A percentile compares a stretch with the other conserved stretches of the same genome.
phyloP scores from a whole-genome alignment of 2,113 vertebrate genomes.

The Salvelinus namaycush region DNA sequence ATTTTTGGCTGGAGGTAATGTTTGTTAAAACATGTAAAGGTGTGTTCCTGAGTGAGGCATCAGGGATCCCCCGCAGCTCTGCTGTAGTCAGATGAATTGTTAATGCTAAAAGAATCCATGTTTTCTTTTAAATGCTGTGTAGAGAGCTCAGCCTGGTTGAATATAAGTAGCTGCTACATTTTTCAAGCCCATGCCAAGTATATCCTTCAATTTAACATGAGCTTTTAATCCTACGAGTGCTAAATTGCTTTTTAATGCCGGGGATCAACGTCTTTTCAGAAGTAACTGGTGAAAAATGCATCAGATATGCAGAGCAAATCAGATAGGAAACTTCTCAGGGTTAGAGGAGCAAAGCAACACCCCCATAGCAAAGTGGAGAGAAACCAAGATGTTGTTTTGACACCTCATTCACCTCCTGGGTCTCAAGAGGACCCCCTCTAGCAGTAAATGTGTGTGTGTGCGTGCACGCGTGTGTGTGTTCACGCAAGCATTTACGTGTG shows the following conservation, averaged over 20 bases:
- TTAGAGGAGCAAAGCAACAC: conserved; percentile 68
- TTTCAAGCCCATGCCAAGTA: conserved; percentile 94
- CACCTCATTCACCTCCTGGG: conserved; percentile 62
- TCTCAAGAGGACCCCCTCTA: conserved; percentile 41
- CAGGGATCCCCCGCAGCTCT: conserved; percentile 36
- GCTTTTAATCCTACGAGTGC: conserved; percentile 86
- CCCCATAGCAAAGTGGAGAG: conserved; percentile 49
- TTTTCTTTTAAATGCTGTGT: conserved; percentile 69
- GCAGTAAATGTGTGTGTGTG: conserved; percentile 9
- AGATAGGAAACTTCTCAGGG: conserved; percentile 45
- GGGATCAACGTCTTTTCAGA: conserved; percentile 88
- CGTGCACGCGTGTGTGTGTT: too few species aligned
- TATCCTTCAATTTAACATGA: conserved; percentile 98
- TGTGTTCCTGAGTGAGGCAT: conserved; percentile 32
- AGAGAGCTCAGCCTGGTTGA: conserved; percentile 67
- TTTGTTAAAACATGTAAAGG: conserved; percentile 34
- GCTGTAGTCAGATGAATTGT: conserved; percentile 44
- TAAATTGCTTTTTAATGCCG: conserved; percentile 94
- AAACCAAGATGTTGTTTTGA: conserved; percentile 74
- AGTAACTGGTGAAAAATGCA: conserved; percentile 89
- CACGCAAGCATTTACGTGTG: neutral
- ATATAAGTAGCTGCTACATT: conserved; percentile 92
- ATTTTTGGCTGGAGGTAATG: conserved; percentile 27
- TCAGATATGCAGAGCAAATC: conserved; percentile 62
- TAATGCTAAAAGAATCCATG: conserved; percentile 64